Percentiles rank a stretch among this genome's conserved stretches.
Evolutionary conservation across 2,888 invertebrate genomes (phyloP).

Genomic region (Ornithoptera priamus): DNA sequence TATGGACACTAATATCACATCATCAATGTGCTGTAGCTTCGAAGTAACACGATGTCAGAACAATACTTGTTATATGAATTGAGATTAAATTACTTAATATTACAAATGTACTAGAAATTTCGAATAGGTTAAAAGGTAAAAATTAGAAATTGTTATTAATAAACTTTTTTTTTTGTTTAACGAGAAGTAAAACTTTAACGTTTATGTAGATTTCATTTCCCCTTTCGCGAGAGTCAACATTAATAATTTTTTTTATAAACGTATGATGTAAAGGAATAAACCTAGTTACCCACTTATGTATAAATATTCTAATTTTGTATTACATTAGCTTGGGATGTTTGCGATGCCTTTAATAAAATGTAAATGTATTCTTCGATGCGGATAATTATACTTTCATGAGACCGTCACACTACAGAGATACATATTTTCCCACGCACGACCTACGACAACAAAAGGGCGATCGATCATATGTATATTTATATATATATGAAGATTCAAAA

Average conservation of each 20-base stretch:
- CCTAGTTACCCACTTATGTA: constrained; percentile 20
- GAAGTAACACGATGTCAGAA: constrained; percentile 10
- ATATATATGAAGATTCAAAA: background rate
- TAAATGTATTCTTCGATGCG: constrained; percentile 34
- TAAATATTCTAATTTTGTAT: constrained; percentile 16
- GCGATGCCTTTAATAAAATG: constrained; percentile 32
- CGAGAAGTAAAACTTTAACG: constrained; percentile 3
- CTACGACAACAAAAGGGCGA: constrained; percentile 16
- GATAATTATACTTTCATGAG: constrained; percentile 37
- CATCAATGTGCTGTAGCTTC: constrained; percentile 5
- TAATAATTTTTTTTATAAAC: constrained; percentile 4
- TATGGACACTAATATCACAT: constrained; percentile 23
- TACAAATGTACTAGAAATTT: too few species aligned
- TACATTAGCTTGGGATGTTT: constrained; percentile 31
- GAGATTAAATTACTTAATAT: too few species aligned
- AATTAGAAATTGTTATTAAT: background rate
- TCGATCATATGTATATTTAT: constrained; percentile 18
- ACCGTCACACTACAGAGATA: constrained; percentile 1
- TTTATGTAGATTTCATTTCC: constrained; percentile 8
- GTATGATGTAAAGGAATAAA: constrained; percentile 15
- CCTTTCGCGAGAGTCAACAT: constrained; percentile 2
- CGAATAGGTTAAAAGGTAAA: background rate
- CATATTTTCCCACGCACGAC: constrained; percentile 24
- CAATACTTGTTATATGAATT: too few species aligned
- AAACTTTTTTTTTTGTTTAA: background rate